These are phyloP conservation scores for Urosaurus nigricauda DNA, from an alignment of 2,797 vertebrate genomes.

Conservation along the genomic window DNA sequence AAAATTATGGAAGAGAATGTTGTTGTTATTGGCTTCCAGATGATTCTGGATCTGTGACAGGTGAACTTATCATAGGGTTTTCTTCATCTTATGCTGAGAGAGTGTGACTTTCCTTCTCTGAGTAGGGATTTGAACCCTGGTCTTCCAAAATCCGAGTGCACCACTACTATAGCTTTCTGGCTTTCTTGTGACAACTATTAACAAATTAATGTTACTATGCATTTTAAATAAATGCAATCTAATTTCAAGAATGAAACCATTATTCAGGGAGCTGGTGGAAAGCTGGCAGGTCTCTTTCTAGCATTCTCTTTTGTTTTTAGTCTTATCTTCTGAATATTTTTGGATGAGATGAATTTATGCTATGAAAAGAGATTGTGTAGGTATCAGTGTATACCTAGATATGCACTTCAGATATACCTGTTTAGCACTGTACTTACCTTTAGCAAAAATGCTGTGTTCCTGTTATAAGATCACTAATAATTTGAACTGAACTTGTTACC, in stretches of 20 bases:
- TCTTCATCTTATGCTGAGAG: too few species aligned
- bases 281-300: background rate
- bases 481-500: too few species aligned
- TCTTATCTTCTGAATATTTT: background rate
- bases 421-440: background rate
- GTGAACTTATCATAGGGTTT: too few species aligned
- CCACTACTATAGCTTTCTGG: too few species aligned
- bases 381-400: background rate
- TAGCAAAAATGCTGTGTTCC: background rate
- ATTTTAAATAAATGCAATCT: background rate
- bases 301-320: background rate
- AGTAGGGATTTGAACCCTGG: too few species aligned
- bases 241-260: background rate
- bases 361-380: background rate
- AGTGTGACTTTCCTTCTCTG: too few species aligned
- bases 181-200: too few species aligned
- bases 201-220: background rate
- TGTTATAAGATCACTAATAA: background rate
- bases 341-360: background rate
- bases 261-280: background rate
- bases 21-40: too few species aligned
- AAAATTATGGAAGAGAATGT: too few species aligned
- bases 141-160: too few species aligned
- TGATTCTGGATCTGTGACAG: too few species aligned
- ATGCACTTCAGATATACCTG: background rate